These are phyloP conservation scores for Labrus mixtus DNA, from an alignment of 2,113 vertebrate species.

Conservation along the genomic window DNA sequence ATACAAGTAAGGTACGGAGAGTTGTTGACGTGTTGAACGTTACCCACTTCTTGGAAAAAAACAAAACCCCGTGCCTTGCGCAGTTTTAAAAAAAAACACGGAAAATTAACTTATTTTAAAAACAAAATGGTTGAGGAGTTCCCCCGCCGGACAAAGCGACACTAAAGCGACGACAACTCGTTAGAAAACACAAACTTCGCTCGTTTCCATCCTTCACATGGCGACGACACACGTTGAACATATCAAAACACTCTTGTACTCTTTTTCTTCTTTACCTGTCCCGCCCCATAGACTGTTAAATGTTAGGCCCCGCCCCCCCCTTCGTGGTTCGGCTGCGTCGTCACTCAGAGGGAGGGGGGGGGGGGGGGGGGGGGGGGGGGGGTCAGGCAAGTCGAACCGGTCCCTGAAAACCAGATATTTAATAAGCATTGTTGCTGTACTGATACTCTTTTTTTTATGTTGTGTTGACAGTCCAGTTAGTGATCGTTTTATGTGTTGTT, in stretches of 20 bases:
- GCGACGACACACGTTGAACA: background rate
- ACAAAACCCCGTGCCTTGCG: slow-evolving; percentile 4
- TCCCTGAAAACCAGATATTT: background rate
- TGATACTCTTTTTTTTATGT: too few relatives aligned
- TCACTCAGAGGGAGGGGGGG: too few relatives aligned
- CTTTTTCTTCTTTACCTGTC: slow-evolving; percentile 39
- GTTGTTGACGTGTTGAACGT: background rate
- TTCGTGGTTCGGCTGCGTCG: too few relatives aligned
- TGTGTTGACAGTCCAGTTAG: too few relatives aligned
- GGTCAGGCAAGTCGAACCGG: slow-evolving; percentile 43
- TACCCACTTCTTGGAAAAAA: background rate
- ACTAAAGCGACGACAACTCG: too few relatives aligned
- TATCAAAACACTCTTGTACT: background rate
- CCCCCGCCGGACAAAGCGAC: too few relatives aligned
- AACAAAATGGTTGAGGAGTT: too few relatives aligned
- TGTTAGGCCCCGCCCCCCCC: slow-evolving; percentile 1
- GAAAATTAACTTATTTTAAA: background rate
- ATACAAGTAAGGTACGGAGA: background rate
- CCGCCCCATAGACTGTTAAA: too few relatives aligned
- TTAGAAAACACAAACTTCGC: background rate
- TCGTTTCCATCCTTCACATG: background rate
- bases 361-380: too few relatives aligned
- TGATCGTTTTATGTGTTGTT: too few relatives aligned
- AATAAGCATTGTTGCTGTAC: too few relatives aligned
- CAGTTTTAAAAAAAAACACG: slow-evolving; percentile 1